Percentiles rank a stretch among this genome's conserved stretches.
phyloP scores from a whole-genome alignment of 1,140 invertebrate species.

The Melanaphis sacchari region DNA sequence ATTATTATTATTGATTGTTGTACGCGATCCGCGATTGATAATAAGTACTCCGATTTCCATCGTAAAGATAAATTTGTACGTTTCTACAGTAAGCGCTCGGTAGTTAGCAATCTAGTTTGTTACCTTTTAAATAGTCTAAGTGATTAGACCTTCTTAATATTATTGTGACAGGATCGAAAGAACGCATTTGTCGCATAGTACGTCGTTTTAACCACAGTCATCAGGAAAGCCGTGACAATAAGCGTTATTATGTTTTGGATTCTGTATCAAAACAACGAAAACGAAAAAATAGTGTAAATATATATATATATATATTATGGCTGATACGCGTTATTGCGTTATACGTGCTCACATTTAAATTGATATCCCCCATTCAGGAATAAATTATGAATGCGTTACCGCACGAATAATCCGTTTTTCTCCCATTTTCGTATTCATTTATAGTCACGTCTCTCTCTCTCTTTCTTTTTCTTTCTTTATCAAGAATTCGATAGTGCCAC shows the following conservation, averaged over 20 bases:
- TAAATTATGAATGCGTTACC: conserved; percentile 1
- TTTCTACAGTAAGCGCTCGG: no score
- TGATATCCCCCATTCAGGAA: not conserved
- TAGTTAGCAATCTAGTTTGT: no score
- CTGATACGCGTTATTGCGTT: not conserved
- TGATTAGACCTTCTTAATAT: not conserved
- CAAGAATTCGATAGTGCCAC: not conserved
- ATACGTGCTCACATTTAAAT: not conserved
- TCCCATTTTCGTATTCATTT: not conserved
- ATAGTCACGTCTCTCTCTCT: not conserved
- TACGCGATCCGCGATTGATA: no score
- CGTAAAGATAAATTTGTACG: no score
- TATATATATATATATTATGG: not conserved
- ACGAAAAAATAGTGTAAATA: not conserved
- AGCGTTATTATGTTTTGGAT: not conserved
- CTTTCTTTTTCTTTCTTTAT: not conserved
- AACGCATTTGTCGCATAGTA: not conserved
- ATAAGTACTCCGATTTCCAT: no score
- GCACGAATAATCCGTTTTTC: not conserved
- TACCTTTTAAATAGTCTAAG: no score
- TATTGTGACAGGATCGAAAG: not conserved
- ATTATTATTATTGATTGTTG: not conserved
- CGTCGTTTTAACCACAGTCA: not conserved
- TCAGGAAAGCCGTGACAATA: not conserved
- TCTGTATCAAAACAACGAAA: not conserved